Conservation (phyloP, 2,888 invertebrate genomes). For the Cacoxenus indagator region DNA sequence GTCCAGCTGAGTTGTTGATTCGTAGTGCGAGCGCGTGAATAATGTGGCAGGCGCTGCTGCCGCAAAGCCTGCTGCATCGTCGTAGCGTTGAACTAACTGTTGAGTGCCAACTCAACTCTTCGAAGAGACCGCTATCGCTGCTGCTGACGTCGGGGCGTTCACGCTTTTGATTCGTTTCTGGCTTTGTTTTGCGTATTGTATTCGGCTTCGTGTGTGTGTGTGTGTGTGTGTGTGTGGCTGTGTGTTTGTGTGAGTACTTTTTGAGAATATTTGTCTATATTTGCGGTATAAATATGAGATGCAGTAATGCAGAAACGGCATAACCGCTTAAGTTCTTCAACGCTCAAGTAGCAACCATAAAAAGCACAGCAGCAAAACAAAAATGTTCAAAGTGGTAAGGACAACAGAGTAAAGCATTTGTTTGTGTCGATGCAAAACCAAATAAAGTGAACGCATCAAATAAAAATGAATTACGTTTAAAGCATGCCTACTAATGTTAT, state of each 20-base stretch:
- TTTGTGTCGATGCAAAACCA: too few relatives aligned
- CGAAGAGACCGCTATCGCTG: neutral
- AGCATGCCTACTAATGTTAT: neutral
- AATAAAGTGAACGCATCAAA: neutral
- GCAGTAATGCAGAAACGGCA: constrained; percentile 61
- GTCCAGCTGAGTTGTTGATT: neutral
- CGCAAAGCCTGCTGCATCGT: constrained; percentile 10
- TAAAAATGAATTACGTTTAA: neutral
- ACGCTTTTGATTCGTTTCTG: constrained; percentile 49
- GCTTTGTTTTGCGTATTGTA: constrained; percentile 20
- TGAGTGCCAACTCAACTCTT: constrained; percentile 36
- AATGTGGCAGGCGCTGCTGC: constrained; percentile 19
- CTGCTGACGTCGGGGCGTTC: constrained; percentile 43
- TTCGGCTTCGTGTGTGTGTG: constrained; percentile 9
- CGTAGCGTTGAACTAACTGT: constrained; percentile 27
- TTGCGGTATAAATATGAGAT: constrained; percentile 69
- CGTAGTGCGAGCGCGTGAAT: neutral
- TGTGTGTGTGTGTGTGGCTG: constrained; percentile 42
- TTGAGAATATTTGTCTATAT: constrained; percentile 59
- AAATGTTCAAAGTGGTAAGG: constrained; percentile 72
- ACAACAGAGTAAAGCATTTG: constrained; percentile 5
- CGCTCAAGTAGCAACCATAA: constrained; percentile 49
- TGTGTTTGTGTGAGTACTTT: constrained; percentile 20
- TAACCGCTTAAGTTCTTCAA: constrained; percentile 65
- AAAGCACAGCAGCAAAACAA: constrained; percentile 54